Conservation (phyloP, 2,797 vertebrate species). For the Mastacembelus armatus region DNA sequence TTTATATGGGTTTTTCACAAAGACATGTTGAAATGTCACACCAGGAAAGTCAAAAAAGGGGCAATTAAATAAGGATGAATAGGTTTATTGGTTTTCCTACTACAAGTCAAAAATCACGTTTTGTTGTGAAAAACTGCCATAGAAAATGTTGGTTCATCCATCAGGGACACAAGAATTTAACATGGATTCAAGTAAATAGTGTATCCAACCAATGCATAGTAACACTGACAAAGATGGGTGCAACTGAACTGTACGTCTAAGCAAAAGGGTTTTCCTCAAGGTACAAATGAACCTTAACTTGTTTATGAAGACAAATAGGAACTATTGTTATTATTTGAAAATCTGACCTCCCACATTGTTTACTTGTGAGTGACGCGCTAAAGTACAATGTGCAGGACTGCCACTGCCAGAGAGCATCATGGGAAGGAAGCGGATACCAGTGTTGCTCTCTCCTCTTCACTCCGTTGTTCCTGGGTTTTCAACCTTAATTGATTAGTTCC, state of each 20-base stretch:
- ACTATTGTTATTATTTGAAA: slow-evolving; percentile 33
- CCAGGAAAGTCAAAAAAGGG: too few relatives aligned
- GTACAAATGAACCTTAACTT: slow-evolving; percentile 18
- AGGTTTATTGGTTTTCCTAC: too few relatives aligned
- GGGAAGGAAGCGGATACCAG: slow-evolving; percentile 44
- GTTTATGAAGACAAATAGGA: slow-evolving; percentile 27
- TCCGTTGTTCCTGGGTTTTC: slow-evolving; percentile 38
- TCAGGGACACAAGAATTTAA: not conserved
- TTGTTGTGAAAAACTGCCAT: too few relatives aligned
- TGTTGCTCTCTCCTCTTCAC: slow-evolving; percentile 12
- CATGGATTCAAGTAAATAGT: too few relatives aligned
- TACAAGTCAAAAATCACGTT: too few relatives aligned
- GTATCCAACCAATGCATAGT: not conserved
- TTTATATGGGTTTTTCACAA: too few relatives aligned
- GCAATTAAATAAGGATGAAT: too few relatives aligned
- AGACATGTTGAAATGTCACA: too few relatives aligned
- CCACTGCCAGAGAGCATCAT: slow-evolving; percentile 55
- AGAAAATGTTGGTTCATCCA: too few relatives aligned
- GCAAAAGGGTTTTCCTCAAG: not conserved
- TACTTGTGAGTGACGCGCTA: slow-evolving; percentile 24
- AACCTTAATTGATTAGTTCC: slow-evolving; percentile 72
- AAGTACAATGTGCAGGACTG: slow-evolving; percentile 11
- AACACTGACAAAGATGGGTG: not conserved
- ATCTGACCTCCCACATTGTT: slow-evolving; percentile 51
- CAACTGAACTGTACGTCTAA: slow-evolving; percentile 12